These are phyloP conservation scores for Patiria pectinifera DNA, from an alignment of 53 echinoderm and acorn worm species.

Conservation along the genomic window DNA sequence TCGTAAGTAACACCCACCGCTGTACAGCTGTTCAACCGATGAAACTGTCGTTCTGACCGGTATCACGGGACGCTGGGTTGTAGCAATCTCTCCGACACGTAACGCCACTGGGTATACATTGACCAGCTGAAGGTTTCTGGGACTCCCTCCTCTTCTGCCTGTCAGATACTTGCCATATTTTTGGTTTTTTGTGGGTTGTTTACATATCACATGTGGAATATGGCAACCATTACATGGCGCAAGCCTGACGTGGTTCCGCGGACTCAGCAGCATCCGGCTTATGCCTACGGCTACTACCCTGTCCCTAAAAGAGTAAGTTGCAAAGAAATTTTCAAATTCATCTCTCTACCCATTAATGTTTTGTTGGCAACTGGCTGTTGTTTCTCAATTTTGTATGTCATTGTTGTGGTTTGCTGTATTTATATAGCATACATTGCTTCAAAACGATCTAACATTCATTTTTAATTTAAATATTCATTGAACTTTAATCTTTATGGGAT, in stretches of 20 bases:
- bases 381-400: neutral
- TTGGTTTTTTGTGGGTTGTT: neutral
- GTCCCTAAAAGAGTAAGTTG: slow-evolving; percentile 58
- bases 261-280: slow-evolving; percentile 55
- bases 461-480: no score
- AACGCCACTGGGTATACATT: neutral
- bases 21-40: slow-evolving; percentile 22
- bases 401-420: neutral
- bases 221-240: slow-evolving; percentile 67
- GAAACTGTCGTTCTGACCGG: neutral
- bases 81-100: neutral
- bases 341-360: neutral
- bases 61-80: neutral
- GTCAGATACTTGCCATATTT: neutral
- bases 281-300: slow-evolving; percentile 51
- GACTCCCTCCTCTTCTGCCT: neutral
- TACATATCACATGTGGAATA: slow-evolving; percentile 56
- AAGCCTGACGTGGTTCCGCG: slow-evolving; percentile 64
- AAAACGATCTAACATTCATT: no score
- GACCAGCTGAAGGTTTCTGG: neutral
- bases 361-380: no score
- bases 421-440: no score
- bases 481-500: no score
- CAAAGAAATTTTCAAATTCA: neutral
- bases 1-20: neutral